Conservation (phyloP, 92 coral and sea anemone species). For the Heteractis magnifica region DNA sequence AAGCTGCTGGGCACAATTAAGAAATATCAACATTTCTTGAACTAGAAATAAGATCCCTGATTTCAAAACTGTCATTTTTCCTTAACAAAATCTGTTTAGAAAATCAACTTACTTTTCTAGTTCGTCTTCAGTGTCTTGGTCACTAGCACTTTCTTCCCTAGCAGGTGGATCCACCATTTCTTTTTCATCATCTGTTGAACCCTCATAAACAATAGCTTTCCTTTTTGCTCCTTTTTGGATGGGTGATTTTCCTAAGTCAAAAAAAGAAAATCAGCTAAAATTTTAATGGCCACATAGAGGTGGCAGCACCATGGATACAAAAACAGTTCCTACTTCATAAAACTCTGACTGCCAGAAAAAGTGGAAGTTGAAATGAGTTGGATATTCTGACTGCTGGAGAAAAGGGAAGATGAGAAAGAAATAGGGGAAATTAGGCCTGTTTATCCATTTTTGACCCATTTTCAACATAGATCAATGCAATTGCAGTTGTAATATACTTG, state of each 20-base stretch:
- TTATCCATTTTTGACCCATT: too few species aligned
- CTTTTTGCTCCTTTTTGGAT: not conserved
- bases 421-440: too few species aligned
- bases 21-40: not conserved
- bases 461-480: too few species aligned
- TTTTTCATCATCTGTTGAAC: constrained; percentile 40
- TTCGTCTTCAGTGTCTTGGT: constrained; percentile 91
- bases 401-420: too few species aligned
- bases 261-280: not conserved
- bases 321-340: too few species aligned
- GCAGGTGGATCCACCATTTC: constrained; percentile 12
- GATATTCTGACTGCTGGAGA: too few species aligned
- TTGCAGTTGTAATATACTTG: too few species aligned
- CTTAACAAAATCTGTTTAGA: not conserved
- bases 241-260: not conserved
- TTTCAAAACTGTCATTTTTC: too few species aligned
- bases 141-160: constrained; percentile 62
- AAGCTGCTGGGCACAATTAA: not conserved
- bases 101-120: constrained; percentile 47
- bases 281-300: not conserved
- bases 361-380: too few species aligned
- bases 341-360: too few species aligned
- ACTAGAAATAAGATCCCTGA: too few species aligned
- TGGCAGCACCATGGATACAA: too few species aligned
- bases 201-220: constrained; percentile 26